A percentile compares a stretch with the other conserved stretches of the same genome.
Evolutionary conservation across 2,113 vertebrate genomes (phyloP).

Genomic region (Gambusia affinis): DNA sequence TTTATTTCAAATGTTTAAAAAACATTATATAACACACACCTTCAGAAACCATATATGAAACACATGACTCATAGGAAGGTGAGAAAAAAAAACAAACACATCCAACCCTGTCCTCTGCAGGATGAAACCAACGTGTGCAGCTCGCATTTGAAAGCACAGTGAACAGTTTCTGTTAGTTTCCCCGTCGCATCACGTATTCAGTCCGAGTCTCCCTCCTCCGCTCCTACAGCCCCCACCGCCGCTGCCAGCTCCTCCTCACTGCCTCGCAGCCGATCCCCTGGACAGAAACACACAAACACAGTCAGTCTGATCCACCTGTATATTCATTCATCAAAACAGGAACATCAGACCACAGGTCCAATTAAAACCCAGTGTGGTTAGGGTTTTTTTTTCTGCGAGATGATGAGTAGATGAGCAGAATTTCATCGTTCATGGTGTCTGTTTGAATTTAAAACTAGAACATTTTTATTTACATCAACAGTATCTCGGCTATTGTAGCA

Average conservation of each 20-base stretch:
- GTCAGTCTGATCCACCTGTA: not conserved
- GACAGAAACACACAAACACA: conserved; percentile 13
- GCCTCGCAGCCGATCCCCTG: conserved; percentile 91
- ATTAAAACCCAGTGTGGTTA: not conserved
- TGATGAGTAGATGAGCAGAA: not conserved
- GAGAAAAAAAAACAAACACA: conserved; percentile 2
- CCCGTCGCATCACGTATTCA: conserved; percentile 67
- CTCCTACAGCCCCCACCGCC: conserved; percentile 78
- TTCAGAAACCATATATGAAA: conserved; percentile 15
- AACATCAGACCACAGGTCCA: not conserved
- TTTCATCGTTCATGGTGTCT: not conserved
- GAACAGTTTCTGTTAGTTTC: not conserved
- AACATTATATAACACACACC: conserved; percentile 16
- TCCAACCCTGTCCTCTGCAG: not conserved
- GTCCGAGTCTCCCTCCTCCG: conserved; percentile 86
- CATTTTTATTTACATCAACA: too few species aligned
- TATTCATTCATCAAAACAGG: conserved; percentile 4
- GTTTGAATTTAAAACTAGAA: not conserved
- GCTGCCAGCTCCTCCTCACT: conserved; percentile 87
- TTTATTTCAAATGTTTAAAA: conserved; percentile 59
- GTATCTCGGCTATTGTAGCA: too few species aligned
- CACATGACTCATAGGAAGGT: not conserved
- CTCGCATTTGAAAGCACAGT: conserved; percentile 1
- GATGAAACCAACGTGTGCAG: conserved; percentile 5
- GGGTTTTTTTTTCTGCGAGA: not conserved